Percentiles rank a stretch among this genome's conserved stretches.
Evolutionary conservation across 92 coral and sea anemone species (phyloP).

Genomic region (Epizoanthus illoricatus): DNA sequence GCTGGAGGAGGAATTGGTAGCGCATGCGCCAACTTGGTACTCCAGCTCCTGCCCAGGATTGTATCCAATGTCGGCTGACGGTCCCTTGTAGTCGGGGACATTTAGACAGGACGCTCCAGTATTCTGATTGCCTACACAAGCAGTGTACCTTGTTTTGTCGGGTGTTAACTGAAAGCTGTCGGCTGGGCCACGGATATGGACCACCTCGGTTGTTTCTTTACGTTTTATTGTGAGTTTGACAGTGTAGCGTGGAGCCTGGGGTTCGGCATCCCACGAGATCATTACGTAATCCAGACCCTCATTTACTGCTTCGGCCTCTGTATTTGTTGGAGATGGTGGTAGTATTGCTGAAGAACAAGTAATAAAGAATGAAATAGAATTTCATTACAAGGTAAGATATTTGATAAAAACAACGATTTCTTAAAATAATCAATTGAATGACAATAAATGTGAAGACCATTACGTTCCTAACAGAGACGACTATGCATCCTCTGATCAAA

Average conservation of each 20-base stretch:
- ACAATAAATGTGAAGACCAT: too few species aligned
- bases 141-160: neutral
- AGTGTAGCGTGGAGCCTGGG: constrained; percentile 6
- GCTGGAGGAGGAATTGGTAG: neutral
- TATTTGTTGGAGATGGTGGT: constrained; percentile 10
- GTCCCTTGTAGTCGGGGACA: neutral
- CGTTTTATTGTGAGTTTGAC: constrained; percentile 11
- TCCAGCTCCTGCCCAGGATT: constrained; percentile 19
- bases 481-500: too few species aligned
- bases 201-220: neutral
- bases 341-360: neutral
- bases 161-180: neutral
- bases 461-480: too few species aligned
- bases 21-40: constrained; percentile 32
- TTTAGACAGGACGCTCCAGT: constrained; percentile 20
- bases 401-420: too few species aligned
- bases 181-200: neutral
- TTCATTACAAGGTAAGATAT: too few species aligned
- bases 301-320: neutral
- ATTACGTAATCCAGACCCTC: constrained; percentile 3
- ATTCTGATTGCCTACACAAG: constrained; percentile 14
- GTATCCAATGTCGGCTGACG: neutral
- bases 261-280: constrained; percentile 32
- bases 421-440: too few species aligned
- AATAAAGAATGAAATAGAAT: neutral